Conservation (phyloP, 23 tunicate genomes). For the Ascidia mentula region DNA sequence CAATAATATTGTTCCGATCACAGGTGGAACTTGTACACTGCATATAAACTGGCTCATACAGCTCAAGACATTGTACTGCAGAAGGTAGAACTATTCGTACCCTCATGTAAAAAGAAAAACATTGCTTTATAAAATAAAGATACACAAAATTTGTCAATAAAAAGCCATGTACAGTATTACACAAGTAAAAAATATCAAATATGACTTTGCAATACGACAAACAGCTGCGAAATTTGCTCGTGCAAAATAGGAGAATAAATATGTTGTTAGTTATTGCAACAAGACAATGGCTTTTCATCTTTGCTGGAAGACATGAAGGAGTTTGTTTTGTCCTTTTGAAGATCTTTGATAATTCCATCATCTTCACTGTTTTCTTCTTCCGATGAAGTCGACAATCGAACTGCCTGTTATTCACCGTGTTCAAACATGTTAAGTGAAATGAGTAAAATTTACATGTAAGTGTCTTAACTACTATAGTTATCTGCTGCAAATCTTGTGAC, state of each 20-base stretch:
- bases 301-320: not conserved
- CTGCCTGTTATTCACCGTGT: not conserved
- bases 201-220: not conserved
- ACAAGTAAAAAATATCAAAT: not conserved
- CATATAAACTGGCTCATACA: too few relatives aligned
- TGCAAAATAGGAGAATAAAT: not conserved
- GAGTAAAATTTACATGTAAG: not conserved
- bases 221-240: not conserved
- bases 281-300: not conserved
- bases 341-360: slow-evolving; percentile 11
- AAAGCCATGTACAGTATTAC: not conserved
- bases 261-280: not conserved
- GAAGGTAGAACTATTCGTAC: too few relatives aligned
- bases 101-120: too few relatives aligned
- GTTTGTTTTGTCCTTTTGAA: not conserved
- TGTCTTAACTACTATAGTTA: not conserved
- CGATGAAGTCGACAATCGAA: not conserved
- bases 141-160: not conserved
- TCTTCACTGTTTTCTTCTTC: slow-evolving; percentile 18
- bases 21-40: too few relatives aligned
- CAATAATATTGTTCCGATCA: too few relatives aligned
- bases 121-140: too few relatives aligned
- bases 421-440: not conserved
- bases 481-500: too few relatives aligned
- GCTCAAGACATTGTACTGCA: too few relatives aligned